Conservation (phyloP, 2,113 vertebrate genomes). For the Amblyopsis rosae region DNA sequence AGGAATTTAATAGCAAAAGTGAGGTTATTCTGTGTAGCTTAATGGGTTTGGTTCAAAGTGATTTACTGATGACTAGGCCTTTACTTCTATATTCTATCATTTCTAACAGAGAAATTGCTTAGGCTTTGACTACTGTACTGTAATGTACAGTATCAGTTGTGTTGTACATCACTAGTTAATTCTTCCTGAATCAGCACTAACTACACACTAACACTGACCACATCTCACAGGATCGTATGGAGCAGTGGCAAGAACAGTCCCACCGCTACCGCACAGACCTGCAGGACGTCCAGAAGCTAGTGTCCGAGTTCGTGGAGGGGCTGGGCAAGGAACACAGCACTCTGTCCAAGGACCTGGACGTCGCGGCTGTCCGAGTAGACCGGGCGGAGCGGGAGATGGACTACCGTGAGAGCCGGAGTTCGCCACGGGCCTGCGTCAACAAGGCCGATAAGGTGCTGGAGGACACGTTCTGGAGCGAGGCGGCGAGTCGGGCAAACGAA, state of each 20-base stretch:
- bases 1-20: no score
- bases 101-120: no score
- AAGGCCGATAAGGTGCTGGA: slow-evolving; percentile 83
- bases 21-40: no score
- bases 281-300: slow-evolving; percentile 88
- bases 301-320: slow-evolving; percentile 80
- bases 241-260: slow-evolving; percentile 88
- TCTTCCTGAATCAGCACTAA: no score
- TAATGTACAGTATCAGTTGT: no score
- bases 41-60: no score
- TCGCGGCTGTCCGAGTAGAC: slow-evolving; percentile 76
- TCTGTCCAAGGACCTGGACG: slow-evolving; percentile 80
- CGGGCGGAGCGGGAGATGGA: slow-evolving; percentile 89
- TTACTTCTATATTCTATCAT: no score
- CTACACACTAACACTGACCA: no score
- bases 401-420: slow-evolving; percentile 86
- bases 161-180: no score
- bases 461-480: slow-evolving; percentile 77
- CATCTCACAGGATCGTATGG: slow-evolving; percentile 84
- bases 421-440: slow-evolving; percentile 85
- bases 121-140: no score
- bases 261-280: slow-evolving; percentile 86
- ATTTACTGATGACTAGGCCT: no score
- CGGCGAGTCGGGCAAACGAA: slow-evolving; percentile 76
- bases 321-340: slow-evolving; percentile 80